Evolutionary conservation across 2,797 vertebrate genomes (phyloP).

Genomic region (Enteromius paludinosus): DNA sequence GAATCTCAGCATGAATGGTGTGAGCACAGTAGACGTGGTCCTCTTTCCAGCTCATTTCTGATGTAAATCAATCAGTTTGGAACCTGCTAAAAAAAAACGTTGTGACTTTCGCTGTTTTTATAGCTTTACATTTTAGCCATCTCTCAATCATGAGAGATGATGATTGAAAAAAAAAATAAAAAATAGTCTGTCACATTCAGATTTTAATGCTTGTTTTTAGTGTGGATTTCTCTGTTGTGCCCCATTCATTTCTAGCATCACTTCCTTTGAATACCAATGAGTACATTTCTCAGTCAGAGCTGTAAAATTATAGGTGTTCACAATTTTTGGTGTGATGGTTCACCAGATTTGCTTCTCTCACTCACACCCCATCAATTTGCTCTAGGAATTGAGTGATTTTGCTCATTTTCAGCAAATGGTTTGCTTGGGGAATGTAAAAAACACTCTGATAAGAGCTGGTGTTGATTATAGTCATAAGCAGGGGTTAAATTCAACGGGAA

Average conservation of each 20-base stretch:
- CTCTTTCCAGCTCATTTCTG: slow-evolving; percentile 14
- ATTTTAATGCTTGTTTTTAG: slow-evolving; percentile 29
- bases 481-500: slow-evolving; percentile 11
- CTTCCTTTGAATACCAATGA: slow-evolving; percentile 46
- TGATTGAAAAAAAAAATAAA: too few species aligned
- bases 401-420: slow-evolving; percentile 37
- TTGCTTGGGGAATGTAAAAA: slow-evolving; percentile 36
- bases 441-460: background rate
- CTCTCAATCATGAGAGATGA: background rate
- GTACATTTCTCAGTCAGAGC: slow-evolving; percentile 22
- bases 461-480: slow-evolving; percentile 20
- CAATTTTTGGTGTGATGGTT: slow-evolving; percentile 27
- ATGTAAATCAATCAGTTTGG: slow-evolving; percentile 7
- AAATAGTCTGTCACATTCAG: background rate
- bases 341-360: slow-evolving; percentile 28
- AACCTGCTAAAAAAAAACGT: background rate
- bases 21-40: slow-evolving; percentile 4
- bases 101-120: background rate
- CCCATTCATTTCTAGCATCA: background rate
- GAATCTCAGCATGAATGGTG: slow-evolving; percentile 30
- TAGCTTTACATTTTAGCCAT: background rate
- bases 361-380: slow-evolving; percentile 21
- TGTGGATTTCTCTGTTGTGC: slow-evolving; percentile 15
- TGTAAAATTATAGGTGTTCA: slow-evolving; percentile 39
- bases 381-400: slow-evolving; percentile 18